phyloP scores from a whole-genome alignment of 2,888 invertebrate genomes.

The Danaus chrysippus region DNA sequence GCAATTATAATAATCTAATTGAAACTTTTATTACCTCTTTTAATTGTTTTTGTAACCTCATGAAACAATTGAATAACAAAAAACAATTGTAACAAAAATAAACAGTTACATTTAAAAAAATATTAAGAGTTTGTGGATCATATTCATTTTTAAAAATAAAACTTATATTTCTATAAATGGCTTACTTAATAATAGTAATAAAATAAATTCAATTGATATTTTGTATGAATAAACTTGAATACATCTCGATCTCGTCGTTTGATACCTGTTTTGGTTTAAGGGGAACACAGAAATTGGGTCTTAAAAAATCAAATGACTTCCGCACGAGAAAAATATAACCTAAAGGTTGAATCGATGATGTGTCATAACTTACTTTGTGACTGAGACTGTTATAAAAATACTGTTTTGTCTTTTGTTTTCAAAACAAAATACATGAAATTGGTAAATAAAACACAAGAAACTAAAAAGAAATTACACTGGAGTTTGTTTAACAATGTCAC shows the following conservation, averaged over 20 bases:
- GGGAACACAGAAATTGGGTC: constrained; percentile 20
- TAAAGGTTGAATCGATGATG: not conserved
- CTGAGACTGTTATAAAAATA: not conserved
- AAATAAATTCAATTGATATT: not conserved
- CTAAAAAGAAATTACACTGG: too few species aligned
- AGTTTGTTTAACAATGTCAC: too few species aligned
- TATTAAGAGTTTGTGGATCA: too few species aligned
- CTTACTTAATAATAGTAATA: not conserved
- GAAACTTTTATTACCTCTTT: not conserved
- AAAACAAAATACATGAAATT: too few species aligned
- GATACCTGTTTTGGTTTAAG: constrained; percentile 18
- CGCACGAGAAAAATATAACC: constrained; percentile 15
- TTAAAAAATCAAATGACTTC: constrained; percentile 24
- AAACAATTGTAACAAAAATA: too few species aligned
- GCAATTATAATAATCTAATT: constrained; percentile 8
- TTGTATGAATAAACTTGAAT: not conserved
- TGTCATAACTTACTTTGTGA: not conserved
- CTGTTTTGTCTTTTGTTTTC: not conserved
- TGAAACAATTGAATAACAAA: too few species aligned
- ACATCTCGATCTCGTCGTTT: constrained; percentile 20
- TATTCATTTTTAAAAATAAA: too few species aligned
- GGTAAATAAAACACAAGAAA: too few species aligned
- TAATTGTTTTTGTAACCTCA: too few species aligned
- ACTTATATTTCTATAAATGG: not conserved
- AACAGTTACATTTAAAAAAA: too few species aligned